phyloP scores from a whole-genome alignment of 2,113 vertebrate genomes.

The Myxocyprinus asiaticus region DNA sequence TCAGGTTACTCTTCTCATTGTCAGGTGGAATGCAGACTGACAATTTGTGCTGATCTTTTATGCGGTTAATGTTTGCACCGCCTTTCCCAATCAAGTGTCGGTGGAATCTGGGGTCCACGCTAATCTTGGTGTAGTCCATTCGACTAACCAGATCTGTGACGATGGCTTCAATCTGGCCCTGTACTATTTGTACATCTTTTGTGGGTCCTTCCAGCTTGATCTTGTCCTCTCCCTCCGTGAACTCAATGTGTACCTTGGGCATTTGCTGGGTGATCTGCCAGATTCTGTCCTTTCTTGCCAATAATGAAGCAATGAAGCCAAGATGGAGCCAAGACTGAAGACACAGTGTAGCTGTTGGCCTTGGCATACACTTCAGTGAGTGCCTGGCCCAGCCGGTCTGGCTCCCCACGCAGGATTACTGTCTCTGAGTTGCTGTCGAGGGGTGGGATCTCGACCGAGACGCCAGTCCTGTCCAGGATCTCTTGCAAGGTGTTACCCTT shows the following conservation, averaged over 20 bases:
- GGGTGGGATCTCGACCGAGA: slow-evolving; percentile 98
- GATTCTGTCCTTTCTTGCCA: slow-evolving; percentile 98
- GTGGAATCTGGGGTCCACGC: slow-evolving; percentile 95
- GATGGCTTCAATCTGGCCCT: slow-evolving; percentile 92
- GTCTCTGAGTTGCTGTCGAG: slow-evolving; percentile 97
- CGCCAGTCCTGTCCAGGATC: slow-evolving; percentile 96
- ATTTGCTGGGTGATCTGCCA: slow-evolving; percentile 97
- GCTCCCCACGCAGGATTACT: slow-evolving; percentile 96
- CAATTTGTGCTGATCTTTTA: slow-evolving; percentile 97
- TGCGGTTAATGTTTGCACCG: slow-evolving; percentile 97
- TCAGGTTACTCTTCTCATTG: slow-evolving; percentile 95
- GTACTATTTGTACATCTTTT: slow-evolving; percentile 92
- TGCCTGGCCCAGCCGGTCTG: slow-evolving; percentile 95
- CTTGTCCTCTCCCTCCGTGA: slow-evolving; percentile 97
- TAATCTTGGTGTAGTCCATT: slow-evolving; percentile 97
- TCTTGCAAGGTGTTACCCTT: slow-evolving; percentile 98
- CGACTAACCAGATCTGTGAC: slow-evolving; percentile 92
- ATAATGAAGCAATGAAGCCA: slow-evolving; percentile 99
- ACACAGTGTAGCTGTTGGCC: slow-evolving; percentile 97
- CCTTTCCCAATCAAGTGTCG: slow-evolving; percentile 96
- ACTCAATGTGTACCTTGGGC: slow-evolving; percentile 99
- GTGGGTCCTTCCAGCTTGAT: slow-evolving; percentile 97
- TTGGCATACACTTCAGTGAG: slow-evolving; percentile 98
- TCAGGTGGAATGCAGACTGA: slow-evolving; percentile 97
- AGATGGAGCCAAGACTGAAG: slow-evolving; percentile 92